Evolutionary conservation across 2,797 vertebrate species (phyloP), one percentile per base, ranked within the genome.

Genomic region (Crypturellus tataupa): DNA sequence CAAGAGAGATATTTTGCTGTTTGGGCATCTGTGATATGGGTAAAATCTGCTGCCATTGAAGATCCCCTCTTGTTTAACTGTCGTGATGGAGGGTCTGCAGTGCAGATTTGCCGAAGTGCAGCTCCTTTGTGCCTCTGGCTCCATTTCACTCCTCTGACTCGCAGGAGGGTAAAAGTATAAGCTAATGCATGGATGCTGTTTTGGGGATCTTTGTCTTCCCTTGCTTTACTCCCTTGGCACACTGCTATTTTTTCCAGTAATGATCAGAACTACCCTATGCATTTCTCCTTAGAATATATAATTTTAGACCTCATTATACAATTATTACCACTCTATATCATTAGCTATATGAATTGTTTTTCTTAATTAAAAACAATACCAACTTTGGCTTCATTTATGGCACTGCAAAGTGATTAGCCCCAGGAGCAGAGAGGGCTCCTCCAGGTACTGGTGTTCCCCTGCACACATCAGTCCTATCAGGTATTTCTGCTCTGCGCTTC

Each of bases 131-230:
- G 47, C 12, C 62, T 47, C 77, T 75, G 85, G 62, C 65, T 85
- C 79, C 31, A 64, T 35, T 58, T 59, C 69, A 62, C 81, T 40
- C 2, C 27, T 21, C 71, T 39, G 64, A 29, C 87, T 87, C 0
- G 0, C 87, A 63, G 76, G 11, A 83, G 40, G 29, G 72, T 93
- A 89, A 92, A 96, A 94, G 95, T 96, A 96, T 0, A 89, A 59
- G 76, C 82, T 86, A 63, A 9, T 44, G 83, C 87, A 87, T 2
- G 31, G 85, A 9, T 51, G 42, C 85, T 96, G 90, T 96, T 94
- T 7, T 46, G 46, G 49, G 87, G 69, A 42, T 87, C 79, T 75
- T 20, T 72, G 68, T 85, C 89, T 95, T 83, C 35, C 76, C 80
- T 88, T 47, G 85, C 65, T 75, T 65, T 70, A 93, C 91, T 90